phyloP scores from a whole-genome alignment of 2,888 invertebrate genomes.

The Xestia ashworthii region DNA sequence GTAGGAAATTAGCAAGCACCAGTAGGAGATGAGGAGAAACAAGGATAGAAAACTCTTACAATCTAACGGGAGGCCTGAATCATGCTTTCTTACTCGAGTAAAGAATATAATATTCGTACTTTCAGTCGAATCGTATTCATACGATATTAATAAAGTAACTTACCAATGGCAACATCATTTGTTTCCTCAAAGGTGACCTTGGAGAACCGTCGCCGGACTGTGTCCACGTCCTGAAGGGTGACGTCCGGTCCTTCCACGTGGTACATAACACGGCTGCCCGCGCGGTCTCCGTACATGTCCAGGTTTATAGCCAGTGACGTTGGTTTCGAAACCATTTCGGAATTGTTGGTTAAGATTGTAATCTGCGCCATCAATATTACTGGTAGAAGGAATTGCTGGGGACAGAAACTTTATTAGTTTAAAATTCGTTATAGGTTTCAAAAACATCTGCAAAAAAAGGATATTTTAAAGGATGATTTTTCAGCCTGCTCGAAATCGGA shows the following conservation, averaged over 20 bases:
- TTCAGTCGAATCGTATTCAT: not conserved
- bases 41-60: no score
- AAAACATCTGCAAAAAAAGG: not conserved
- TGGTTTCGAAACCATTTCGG: conserved; percentile 40
- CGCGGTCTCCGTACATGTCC: conserved; percentile 69
- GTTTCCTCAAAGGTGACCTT: conserved; percentile 28
- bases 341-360: not conserved
- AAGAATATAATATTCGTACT: not conserved
- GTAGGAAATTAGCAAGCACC: no score
- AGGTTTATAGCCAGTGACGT: conserved; percentile 63
- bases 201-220: not conserved
- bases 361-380: conserved; percentile 42
- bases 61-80: no score
- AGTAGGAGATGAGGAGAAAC: no score
- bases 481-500: no score
- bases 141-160: not conserved
- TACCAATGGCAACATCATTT: conserved; percentile 32
- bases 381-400: conserved; percentile 80
- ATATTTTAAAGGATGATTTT: not conserved
- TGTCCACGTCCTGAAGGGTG: not conserved
- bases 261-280: conserved; percentile 68
- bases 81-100: not conserved
- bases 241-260: conserved; percentile 35
- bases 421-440: not conserved
- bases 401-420: conserved; percentile 4